Percentiles rank a stretch among this genome's conserved stretches.
phyloP scores from a whole-genome alignment of 2,888 invertebrate genomes.

The Resseliella maxima region DNA sequence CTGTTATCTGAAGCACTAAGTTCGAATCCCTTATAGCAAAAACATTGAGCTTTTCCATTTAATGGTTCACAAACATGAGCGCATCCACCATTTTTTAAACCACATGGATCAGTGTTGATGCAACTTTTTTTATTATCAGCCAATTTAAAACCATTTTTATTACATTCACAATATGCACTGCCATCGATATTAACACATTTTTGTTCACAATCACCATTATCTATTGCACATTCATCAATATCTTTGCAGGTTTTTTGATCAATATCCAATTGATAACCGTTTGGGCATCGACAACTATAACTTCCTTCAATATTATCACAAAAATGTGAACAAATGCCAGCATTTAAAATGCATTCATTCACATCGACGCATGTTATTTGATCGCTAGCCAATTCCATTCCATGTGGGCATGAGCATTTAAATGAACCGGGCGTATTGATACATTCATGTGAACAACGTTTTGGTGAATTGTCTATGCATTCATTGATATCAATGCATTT shows the following conservation, averaged over 20 bases:
- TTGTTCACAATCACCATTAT: constrained; percentile 64
- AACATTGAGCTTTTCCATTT: constrained; percentile 61
- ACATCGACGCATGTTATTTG: constrained; percentile 65
- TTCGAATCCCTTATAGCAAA: constrained; percentile 67
- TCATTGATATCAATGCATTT: constrained; percentile 68
- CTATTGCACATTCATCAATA: constrained; percentile 64
- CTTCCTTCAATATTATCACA: constrained; percentile 71
- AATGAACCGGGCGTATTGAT: constrained; percentile 67
- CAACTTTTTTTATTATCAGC: constrained; percentile 64
- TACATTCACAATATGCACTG: constrained; percentile 68
- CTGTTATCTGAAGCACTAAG: constrained; percentile 63
- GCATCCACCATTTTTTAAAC: constrained; percentile 70
- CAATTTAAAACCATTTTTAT: constrained; percentile 66
- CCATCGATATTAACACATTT: constrained; percentile 68
- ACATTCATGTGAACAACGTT: constrained; percentile 69
- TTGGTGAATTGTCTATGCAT: constrained; percentile 66
- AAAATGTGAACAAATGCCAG: constrained; percentile 69
- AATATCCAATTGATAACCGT: constrained; percentile 67
- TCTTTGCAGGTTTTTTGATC: constrained; percentile 63
- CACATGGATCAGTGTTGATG: constrained; percentile 67
- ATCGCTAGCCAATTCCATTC: constrained; percentile 62
- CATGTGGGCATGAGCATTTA: constrained; percentile 67
- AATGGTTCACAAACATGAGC: constrained; percentile 66
- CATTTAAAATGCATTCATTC: constrained; percentile 67
- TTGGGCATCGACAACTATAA: constrained; percentile 71